Percentiles rank a stretch among this genome's conserved stretches.
phyloP scores from a whole-genome alignment of 2,797 vertebrate species.

The Syngnathus rostellatus region DNA sequence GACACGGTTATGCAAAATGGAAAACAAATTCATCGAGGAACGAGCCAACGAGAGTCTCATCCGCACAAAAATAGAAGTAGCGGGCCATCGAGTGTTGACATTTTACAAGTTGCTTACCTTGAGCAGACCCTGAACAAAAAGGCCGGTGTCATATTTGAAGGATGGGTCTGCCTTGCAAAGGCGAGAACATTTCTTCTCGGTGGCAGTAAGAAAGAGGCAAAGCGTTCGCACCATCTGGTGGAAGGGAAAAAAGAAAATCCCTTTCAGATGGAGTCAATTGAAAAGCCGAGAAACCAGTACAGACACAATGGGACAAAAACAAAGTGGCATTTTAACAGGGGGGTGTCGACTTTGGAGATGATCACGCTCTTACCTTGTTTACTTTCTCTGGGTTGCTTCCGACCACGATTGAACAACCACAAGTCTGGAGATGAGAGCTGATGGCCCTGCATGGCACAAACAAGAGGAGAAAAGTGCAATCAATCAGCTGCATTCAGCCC shows the following conservation, averaged over 20 bases:
- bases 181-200: slow-evolving; percentile 90
- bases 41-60: background rate
- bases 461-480: slow-evolving; percentile 28
- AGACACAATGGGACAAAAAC: background rate
- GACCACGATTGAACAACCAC: slow-evolving; percentile 94
- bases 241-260: background rate
- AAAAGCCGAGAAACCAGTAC: too few species aligned
- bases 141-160: slow-evolving; percentile 92
- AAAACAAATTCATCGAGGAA: background rate
- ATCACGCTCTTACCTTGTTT: slow-evolving; percentile 80
- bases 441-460: slow-evolving; percentile 75
- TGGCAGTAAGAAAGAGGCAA: slow-evolving; percentile 88
- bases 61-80: background rate
- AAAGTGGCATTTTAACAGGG: background rate
- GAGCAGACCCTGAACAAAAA: slow-evolving; percentile 94
- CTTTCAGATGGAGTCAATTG: background rate
- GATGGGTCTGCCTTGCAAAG: slow-evolving; percentile 81
- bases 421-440: slow-evolving; percentile 97
- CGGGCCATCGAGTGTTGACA: too few species aligned
- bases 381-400: slow-evolving; percentile 97
- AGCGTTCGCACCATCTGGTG: slow-evolving; percentile 88
- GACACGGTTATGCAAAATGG: background rate
- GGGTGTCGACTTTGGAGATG: background rate
- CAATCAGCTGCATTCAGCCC: slow-evolving; percentile 28
- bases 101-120: slow-evolving; percentile 70